Conservation (phyloP, 2,888 invertebrate genomes). For the Cataglyphis altisquamis region DNA sequence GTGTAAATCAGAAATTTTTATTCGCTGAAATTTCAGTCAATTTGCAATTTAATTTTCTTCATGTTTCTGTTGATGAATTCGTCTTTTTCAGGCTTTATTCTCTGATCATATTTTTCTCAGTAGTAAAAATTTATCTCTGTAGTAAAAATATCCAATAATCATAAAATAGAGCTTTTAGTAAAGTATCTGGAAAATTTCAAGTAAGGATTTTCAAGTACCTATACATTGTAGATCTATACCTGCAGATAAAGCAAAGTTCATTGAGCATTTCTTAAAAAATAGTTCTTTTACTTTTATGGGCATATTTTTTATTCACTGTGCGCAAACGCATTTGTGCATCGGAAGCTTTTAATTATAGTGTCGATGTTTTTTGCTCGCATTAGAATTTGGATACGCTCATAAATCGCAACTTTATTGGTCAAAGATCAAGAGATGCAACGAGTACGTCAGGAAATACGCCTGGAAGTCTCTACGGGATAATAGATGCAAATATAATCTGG, state of each 20-base stretch:
- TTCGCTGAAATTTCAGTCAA: slow-evolving; percentile 36
- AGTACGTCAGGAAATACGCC: slow-evolving; percentile 63
- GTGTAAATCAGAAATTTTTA: slow-evolving; percentile 58
- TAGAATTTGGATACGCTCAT: slow-evolving; percentile 42
- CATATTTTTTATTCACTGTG: neutral
- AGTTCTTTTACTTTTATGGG: neutral
- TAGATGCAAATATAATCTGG: slow-evolving; percentile 77
- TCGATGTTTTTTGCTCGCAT: slow-evolving; percentile 24
- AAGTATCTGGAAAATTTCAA: neutral
- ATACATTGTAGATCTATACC: no score
- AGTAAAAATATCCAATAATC: slow-evolving; percentile 18
- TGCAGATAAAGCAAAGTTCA: neutral
- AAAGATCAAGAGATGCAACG: slow-evolving; percentile 61
- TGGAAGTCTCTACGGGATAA: slow-evolving; percentile 69
- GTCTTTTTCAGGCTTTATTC: slow-evolving; percentile 18
- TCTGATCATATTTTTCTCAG: slow-evolving; percentile 9
- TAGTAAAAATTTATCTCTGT: neutral
- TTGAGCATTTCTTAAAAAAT: neutral
- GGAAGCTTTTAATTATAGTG: neutral
- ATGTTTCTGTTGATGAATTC: slow-evolving; percentile 35
- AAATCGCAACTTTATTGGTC: slow-evolving; percentile 53
- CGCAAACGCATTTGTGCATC: neutral
- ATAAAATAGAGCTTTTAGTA: neutral
- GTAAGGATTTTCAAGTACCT: neutral
- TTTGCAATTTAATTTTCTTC: slow-evolving; percentile 47